phyloP scores from a whole-genome alignment of 2,888 invertebrate species.

The Agrochola lota region DNA sequence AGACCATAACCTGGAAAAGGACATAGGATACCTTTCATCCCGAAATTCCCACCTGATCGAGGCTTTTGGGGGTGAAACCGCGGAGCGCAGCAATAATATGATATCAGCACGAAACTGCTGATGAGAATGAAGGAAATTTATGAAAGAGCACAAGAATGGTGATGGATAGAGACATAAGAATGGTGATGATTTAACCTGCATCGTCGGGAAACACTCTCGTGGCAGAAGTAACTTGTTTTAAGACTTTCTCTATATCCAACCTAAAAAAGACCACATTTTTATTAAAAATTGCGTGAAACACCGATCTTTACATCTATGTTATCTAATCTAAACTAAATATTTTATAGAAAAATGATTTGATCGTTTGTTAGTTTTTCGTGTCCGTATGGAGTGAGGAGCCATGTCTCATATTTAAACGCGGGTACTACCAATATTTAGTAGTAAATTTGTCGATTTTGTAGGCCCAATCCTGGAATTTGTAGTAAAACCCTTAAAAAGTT shows the following conservation, averaged over 20 bases:
- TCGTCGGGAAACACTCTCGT: slow-evolving; percentile 49
- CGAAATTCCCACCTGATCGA: no score
- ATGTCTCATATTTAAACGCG: no score
- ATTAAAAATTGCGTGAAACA: background rate
- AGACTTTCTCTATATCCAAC: slow-evolving; percentile 52
- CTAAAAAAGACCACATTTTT: slow-evolving; percentile 1
- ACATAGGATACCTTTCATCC: no score
- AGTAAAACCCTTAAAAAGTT: no score
- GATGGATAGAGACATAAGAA: background rate
- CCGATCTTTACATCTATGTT: background rate
- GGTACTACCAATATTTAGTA: no score
- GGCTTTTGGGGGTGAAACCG: no score
- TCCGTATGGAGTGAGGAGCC: no score
- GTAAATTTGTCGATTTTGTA: no score
- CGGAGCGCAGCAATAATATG: background rate
- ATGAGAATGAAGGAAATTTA: background rate
- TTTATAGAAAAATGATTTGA: no score
- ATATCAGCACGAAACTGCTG: background rate
- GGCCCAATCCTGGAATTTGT: no score
- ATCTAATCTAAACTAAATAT: background rate
- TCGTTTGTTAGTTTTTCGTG: no score
- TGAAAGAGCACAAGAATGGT: background rate
- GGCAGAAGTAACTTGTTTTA: slow-evolving; percentile 50
- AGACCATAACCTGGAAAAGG: no score
- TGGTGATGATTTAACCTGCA: slow-evolving; percentile 29